Evolutionary conservation across 2,797 vertebrate species (phyloP).

Genomic region (Chelon labrosus): DNA sequence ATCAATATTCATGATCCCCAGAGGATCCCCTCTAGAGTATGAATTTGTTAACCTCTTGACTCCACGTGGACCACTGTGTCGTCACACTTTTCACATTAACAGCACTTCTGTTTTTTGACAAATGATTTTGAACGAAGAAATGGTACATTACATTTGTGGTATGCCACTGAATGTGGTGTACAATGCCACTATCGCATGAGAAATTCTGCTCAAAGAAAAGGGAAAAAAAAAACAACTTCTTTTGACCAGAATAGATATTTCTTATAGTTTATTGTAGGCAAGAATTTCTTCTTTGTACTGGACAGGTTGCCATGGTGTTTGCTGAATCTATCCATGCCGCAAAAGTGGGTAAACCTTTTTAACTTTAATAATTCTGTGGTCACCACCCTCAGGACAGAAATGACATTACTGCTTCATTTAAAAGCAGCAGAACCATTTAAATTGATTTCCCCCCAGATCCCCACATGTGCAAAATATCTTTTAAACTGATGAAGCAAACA

Average conservation of each 20-base stretch:
- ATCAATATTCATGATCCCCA: not conserved
- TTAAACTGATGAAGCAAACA: not conserved
- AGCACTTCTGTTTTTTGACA: not conserved
- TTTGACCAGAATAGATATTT: not conserved
- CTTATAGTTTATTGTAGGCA: not conserved
- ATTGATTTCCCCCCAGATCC: too few relatives aligned
- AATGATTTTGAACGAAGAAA: not conserved
- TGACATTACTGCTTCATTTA: not conserved
- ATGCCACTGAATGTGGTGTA: too few relatives aligned
- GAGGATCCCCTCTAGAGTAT: not conserved
- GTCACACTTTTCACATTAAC: not conserved
- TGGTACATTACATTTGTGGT: too few relatives aligned
- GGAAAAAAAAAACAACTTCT: not conserved
- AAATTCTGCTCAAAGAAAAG: not conserved
- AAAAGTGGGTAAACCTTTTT: not conserved
- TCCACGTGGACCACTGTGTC: not conserved
- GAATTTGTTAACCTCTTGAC: constrained; percentile 7
- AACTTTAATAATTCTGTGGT: not conserved
- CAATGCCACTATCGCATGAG: not conserved
- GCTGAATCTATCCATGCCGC: not conserved
- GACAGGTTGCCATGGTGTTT: not conserved
- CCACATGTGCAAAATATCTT: too few relatives aligned
- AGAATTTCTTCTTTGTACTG: not conserved
- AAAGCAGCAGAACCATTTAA: not conserved
- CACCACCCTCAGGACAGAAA: not conserved